Conservation (phyloP, 2,113 vertebrate species). For the Chaenogobius annularis region DNA sequence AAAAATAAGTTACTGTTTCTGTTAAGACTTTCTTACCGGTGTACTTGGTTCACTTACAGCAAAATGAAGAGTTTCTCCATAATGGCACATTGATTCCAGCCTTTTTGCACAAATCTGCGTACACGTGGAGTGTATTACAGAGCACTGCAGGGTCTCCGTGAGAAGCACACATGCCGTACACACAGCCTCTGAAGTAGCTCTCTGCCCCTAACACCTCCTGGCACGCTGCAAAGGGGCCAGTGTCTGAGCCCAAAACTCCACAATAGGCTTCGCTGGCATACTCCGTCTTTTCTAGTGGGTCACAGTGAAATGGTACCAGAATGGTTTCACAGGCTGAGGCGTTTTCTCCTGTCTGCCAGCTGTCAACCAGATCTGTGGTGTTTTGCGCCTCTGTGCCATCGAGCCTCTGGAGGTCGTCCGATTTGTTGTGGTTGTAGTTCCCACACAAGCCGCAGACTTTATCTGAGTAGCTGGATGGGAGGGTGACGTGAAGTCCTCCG, state of each 20-base stretch:
- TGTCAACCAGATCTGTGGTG: conserved; percentile 64
- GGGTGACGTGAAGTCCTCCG: conserved; percentile 74
- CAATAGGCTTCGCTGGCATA: conserved; percentile 75
- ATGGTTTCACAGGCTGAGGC: conserved; percentile 63
- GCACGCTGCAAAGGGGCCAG: conserved; percentile 77
- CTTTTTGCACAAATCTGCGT: conserved; percentile 72
- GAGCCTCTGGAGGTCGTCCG: conserved; percentile 75
- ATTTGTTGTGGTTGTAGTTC: conserved; percentile 76
- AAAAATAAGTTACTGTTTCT: too few relatives aligned
- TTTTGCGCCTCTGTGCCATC: conserved; percentile 56
- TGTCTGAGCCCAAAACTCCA: conserved; percentile 70
- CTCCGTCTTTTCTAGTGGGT: conserved; percentile 46
- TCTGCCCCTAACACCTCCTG: conserved; percentile 63
- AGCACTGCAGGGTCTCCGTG: conserved; percentile 63
- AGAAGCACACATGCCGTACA: conserved; percentile 75
- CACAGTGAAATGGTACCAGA: conserved; percentile 61
- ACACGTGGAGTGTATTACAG: conserved; percentile 72
- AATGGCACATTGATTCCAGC: conserved; percentile 68
- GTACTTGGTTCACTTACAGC: conserved; percentile 73
- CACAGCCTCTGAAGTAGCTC: conserved; percentile 78
- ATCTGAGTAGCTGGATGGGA: conserved; percentile 74
- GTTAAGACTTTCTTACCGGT: not conserved
- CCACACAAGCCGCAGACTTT: conserved; percentile 85
- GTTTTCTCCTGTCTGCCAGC: conserved; percentile 67
- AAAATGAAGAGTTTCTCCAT: conserved; percentile 81